Base-by-base conservation (phyloP, 2,113 vertebrate genomes). In the Eulemur rufifrons region DNA sequence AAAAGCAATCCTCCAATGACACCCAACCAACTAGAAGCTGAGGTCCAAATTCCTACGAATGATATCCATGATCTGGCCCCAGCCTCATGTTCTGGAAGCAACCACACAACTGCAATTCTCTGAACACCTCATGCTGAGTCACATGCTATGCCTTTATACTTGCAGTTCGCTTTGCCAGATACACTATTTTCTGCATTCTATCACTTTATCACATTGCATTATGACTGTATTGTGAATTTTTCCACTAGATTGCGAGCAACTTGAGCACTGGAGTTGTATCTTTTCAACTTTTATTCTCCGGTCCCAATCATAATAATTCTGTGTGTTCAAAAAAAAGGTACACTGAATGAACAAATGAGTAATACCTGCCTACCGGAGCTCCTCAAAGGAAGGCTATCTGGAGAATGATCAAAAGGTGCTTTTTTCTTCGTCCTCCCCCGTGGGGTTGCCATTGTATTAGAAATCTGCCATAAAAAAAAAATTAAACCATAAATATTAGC, bases 301-400 rank as follows among this genome's bases (percentile, higher is more conserved):
- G 39, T 8, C 37, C 27, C 59, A n/a, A 50, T 7, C 34, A 25
- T 47, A 86, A 10, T 39, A 63, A 86, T 71, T n/a, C n/a, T 14
- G 4, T 6, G 18, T 47, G 47, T 54, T 93, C 64, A 52, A 47
- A 85, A 29, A 63, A 73, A 29, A 32, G 37, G 17, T 76, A 27
- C 59, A 18, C 3, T 10, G 42, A 85, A 71, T 45, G 64, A 96
- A 93, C 32, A 76, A 61, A 69, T 74, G 54, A 93, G 45, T 86
- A 66, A 97, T 99, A 98, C 99, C 98, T 99, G 99, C 98, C 99
- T 99, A 29, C 99, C 99, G n/a, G 99, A 99, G 95, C 99, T 99
- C 92, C 99, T 99, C 95, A 99, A 95, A 87, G 99, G 98, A 98
- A 99, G 99, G 77, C 89, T 99, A 87, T 99, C 99, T 23, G 98